These are phyloP conservation scores for Zootoca vivipara DNA, from an alignment of 2,113 vertebrate genomes.

Conservation along the genomic window DNA sequence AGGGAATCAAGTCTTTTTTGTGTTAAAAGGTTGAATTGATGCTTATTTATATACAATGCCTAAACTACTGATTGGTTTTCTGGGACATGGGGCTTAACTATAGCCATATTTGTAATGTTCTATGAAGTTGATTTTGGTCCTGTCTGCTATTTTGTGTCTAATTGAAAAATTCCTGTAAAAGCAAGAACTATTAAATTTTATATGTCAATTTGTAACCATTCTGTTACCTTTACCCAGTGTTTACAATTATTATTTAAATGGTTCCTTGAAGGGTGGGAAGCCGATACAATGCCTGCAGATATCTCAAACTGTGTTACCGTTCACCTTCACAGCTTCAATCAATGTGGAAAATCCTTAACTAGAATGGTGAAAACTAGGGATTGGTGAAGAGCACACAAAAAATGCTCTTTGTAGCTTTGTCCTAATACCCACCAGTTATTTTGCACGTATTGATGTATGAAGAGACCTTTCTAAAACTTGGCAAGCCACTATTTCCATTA, in stretches of 20 bases:
- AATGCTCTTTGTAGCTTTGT: not conserved
- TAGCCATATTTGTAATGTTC: constrained; percentile 70
- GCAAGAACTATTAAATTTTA: constrained; percentile 82
- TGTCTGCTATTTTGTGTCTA: constrained; percentile 61
- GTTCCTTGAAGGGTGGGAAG: not conserved
- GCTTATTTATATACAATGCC: constrained; percentile 71
- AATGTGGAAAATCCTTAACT: not conserved
- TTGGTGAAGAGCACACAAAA: not conserved
- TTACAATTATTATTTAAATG: not conserved
- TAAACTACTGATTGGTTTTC: constrained; percentile 64
- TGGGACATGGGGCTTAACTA: constrained; percentile 71
- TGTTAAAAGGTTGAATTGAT: constrained; percentile 45
- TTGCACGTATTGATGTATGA: too few relatives aligned
- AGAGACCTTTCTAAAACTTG: not conserved
- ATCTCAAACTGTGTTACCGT: not conserved
- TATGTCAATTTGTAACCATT: constrained; percentile 76
- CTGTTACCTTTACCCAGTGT: not conserved
- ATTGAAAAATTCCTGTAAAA: constrained; percentile 73
- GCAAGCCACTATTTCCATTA: not conserved
- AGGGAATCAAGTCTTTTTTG: constrained; percentile 60
- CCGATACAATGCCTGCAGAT: not conserved
- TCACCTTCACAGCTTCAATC: too few relatives aligned
- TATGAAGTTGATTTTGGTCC: constrained; percentile 61
- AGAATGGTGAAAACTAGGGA: not conserved
- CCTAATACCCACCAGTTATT: not conserved